Evolutionary conservation across 2,113 vertebrate species (phyloP).

Genomic region (Tetrao urogallus): DNA sequence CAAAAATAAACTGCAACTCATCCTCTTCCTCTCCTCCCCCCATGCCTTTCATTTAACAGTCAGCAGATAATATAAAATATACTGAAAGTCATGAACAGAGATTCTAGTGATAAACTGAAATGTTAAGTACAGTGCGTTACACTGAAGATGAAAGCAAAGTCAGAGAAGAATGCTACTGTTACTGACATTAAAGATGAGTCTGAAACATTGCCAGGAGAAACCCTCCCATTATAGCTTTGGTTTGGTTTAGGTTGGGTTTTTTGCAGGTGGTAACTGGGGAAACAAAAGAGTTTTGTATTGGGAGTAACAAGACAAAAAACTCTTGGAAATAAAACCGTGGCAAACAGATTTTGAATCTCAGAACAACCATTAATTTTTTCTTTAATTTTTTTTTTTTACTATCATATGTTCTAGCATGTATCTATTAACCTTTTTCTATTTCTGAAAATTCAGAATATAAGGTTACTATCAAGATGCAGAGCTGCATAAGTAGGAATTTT

Average conservation of each 20-base stretch:
- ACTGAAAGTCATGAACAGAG: constrained; percentile 47
- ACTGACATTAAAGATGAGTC: not conserved
- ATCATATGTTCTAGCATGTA: not conserved
- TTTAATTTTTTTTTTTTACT: not conserved
- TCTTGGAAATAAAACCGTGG: not conserved
- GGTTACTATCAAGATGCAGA: not conserved
- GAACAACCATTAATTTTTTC: not conserved
- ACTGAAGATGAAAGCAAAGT: constrained; percentile 47
- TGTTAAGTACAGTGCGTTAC: constrained; percentile 45
- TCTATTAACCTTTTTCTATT: not conserved
- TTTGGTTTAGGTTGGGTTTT: not conserved
- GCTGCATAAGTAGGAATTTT: not conserved
- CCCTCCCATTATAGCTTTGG: not conserved
- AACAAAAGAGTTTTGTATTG: not conserved
- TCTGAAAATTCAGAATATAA: not conserved
- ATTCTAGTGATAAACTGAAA: constrained; percentile 29
- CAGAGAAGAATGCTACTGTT: constrained; percentile 58
- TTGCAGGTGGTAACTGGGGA: not conserved
- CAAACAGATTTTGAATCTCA: not conserved
- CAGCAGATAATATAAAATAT: constrained; percentile 50
- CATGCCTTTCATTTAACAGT: constrained; percentile 41
- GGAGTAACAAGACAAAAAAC: not conserved
- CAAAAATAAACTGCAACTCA: constrained; percentile 33
- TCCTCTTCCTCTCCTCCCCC: not conserved
- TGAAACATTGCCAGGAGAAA: constrained; percentile 29